These are phyloP conservation scores for Stomatorhinus walkeri DNA, from an alignment of 2,797 vertebrate genomes.

Conservation along the genomic window DNA sequence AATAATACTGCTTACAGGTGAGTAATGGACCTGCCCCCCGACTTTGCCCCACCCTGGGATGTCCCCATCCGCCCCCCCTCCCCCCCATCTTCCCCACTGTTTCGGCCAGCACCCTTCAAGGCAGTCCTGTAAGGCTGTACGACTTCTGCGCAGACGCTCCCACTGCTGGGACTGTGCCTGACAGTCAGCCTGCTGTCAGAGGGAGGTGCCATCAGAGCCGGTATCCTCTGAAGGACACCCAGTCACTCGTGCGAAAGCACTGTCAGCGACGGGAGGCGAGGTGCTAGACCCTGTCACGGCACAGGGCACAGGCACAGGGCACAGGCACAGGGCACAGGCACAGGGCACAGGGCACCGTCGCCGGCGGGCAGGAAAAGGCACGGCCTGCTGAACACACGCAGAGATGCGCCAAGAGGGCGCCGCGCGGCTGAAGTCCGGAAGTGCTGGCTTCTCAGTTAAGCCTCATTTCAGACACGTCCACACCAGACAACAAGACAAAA, in stretches of 20 bases:
- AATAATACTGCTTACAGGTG: neutral
- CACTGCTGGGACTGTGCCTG: constrained; percentile 14
- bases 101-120: neutral
- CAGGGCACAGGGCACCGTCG: constrained; percentile 33
- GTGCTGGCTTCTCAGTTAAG: constrained; percentile 8
- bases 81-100: neutral
- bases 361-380: constrained; percentile 39
- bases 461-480: neutral
- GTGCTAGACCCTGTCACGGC: constrained; percentile 45
- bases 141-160: constrained; percentile 20
- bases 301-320: constrained; percentile 40
- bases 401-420: constrained; percentile 37
- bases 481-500: neutral
- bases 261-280: constrained; percentile 39
- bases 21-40: neutral
- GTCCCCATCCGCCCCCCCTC: neutral
- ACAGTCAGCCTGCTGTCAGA: constrained; percentile 33
- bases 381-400: constrained; percentile 38
- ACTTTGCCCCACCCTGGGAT: neutral
- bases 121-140: neutral
- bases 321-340: too few relatives aligned
- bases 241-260: constrained; percentile 31
- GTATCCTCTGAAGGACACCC: constrained; percentile 33
- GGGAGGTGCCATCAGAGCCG: constrained; percentile 31
- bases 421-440: constrained; percentile 32